Evolutionary conservation across 2,888 invertebrate genomes (phyloP).

Genomic region (Drosophila austrosaltans): DNA sequence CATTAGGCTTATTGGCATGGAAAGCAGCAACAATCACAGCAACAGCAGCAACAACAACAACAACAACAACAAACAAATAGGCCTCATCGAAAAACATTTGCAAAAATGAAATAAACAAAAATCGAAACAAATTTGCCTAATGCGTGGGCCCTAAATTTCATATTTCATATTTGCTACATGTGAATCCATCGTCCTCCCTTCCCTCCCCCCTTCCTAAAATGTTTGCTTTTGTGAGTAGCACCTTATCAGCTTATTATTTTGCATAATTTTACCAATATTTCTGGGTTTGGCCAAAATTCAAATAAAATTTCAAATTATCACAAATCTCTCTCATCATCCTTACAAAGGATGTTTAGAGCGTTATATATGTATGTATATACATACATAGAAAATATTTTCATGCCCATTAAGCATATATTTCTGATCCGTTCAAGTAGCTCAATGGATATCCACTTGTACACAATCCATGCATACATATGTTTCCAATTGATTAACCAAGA

Average conservation of each 20-base stretch:
- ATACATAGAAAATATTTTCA: not conserved
- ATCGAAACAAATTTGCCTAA: slow-evolving; percentile 21
- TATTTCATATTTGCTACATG: slow-evolving; percentile 52
- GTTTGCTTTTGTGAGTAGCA: slow-evolving; percentile 39
- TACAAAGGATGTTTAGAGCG: not conserved
- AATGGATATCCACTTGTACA: not conserved
- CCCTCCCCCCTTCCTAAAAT: slow-evolving; percentile 32
- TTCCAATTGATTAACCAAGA: not conserved
- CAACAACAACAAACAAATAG: slow-evolving; percentile 17
- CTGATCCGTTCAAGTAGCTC: not conserved
- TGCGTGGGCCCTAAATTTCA: slow-evolving; percentile 27
- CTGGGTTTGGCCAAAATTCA: not conserved
- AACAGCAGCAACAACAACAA: slow-evolving; percentile 23
- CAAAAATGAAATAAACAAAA: slow-evolving; percentile 29
- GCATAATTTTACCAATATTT: slow-evolving; percentile 3
- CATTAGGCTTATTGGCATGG: slow-evolving; percentile 75
- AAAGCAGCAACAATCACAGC: slow-evolving; percentile 45
- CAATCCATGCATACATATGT: not conserved
- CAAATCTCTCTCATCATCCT: not conserved
- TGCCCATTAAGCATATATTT: not conserved
- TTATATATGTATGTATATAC: not conserved
- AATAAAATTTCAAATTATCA: slow-evolving; percentile 5
- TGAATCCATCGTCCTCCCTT: slow-evolving; percentile 43
- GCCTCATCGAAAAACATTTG: slow-evolving; percentile 5
- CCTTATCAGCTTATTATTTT: slow-evolving; percentile 11